phyloP scores from a whole-genome alignment of 2,113 vertebrate genomes.

The Andinoacara biseriatus region DNA sequence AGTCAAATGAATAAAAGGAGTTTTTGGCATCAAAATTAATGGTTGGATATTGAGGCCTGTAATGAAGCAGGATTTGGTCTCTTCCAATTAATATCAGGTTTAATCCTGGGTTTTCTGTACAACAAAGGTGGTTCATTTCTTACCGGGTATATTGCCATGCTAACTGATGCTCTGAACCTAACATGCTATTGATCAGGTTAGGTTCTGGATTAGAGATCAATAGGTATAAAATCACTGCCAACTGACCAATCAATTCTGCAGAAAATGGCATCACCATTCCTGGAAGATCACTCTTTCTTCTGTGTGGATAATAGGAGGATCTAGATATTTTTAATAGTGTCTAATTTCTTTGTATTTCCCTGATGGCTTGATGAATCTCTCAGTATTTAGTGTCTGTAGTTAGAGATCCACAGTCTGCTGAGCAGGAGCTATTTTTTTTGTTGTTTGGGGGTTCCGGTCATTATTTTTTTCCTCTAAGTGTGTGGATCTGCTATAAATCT shows the following conservation, averaged over 20 bases:
- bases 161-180: background rate
- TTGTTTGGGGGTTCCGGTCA: conserved; percentile 24
- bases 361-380: background rate
- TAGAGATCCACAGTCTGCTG: background rate
- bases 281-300: background rate
- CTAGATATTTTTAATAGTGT: background rate
- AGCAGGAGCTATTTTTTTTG: conserved; percentile 4
- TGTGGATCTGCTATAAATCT: conserved; percentile 59
- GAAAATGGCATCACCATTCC: accelerated
- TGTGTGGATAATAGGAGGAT: background rate
- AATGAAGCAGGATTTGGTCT: accelerated
- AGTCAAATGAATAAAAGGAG: too few relatives aligned
- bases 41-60: background rate
- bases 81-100: accelerated
- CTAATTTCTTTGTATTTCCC: background rate
- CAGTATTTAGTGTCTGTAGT: background rate
- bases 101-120: background rate
- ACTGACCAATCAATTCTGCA: background rate
- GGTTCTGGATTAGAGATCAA: background rate
- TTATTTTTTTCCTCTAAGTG: conserved; percentile 37
- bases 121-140: background rate
- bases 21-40: background rate
- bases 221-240: background rate
- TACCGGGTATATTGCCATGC: accelerated
- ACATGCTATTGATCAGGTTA: too few relatives aligned